phyloP scores from a whole-genome alignment of 30 jellyfish, hydroid and myxozoan species.

The Turritopsis rubra region DNA sequence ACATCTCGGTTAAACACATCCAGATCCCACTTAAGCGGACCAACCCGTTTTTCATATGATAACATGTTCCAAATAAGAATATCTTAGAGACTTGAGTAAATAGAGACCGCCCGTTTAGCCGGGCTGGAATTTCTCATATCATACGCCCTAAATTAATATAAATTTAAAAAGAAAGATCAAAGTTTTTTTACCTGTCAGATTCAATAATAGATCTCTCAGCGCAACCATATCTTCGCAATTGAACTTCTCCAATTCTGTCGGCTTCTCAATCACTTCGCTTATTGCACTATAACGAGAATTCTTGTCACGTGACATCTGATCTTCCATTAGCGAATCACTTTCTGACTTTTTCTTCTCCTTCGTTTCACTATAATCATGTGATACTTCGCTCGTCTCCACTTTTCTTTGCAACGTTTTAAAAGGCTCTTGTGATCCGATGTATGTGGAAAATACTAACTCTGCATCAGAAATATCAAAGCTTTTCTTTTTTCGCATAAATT shows the following conservation, averaged over 20 bases:
- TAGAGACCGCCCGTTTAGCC: too few relatives aligned
- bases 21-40: too few relatives aligned
- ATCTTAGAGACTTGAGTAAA: too few relatives aligned
- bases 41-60: too few relatives aligned
- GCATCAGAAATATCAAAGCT: constrained; percentile 5
- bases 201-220: not conserved
- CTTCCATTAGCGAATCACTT: not conserved
- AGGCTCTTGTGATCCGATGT: not conserved
- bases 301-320: not conserved
- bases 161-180: not conserved
- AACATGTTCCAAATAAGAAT: too few relatives aligned
- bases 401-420: not conserved
- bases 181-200: not conserved
- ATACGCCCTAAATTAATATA: too few relatives aligned
- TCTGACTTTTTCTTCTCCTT: too few relatives aligned
- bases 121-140: too few relatives aligned
- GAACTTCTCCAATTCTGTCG: not conserved
- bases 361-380: not conserved
- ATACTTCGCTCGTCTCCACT: not conserved
- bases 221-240: constrained; percentile 4
- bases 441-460: constrained; percentile 8
- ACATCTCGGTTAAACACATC: too few relatives aligned
- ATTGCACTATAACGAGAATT: not conserved
- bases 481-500: not conserved
- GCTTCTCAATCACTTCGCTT: not conserved